phyloP scores from a whole-genome alignment of 1,140 invertebrate genomes.

The Drosophila kepulauana region DNA sequence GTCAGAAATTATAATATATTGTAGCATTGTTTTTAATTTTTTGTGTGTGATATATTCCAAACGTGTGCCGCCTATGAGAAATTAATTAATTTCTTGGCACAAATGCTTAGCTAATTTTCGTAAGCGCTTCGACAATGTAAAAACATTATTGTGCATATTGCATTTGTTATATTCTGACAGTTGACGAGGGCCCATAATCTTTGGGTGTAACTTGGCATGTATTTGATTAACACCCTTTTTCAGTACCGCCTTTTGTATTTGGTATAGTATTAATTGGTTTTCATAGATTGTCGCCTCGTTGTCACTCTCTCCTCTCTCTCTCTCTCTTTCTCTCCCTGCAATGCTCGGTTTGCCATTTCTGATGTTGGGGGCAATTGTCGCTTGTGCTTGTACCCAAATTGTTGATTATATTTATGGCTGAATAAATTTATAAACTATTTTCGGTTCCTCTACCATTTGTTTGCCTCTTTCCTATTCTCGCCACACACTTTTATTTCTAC shows the following conservation, averaged over 20 bases:
- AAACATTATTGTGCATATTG: slow-evolving; percentile 4
- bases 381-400: neutral
- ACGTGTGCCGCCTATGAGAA: slow-evolving; percentile 5
- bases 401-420: slow-evolving; percentile 55
- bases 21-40: slow-evolving; percentile 4
- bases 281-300: slow-evolving; percentile 30
- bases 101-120: slow-evolving; percentile 34
- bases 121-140: slow-evolving; percentile 27
- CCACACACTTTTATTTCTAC: slow-evolving; percentile 49
- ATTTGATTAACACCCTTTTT: slow-evolving; percentile 69
- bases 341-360: neutral
- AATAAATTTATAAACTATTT: slow-evolving; percentile 58
- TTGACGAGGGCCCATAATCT: slow-evolving; percentile 31
- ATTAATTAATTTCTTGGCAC: slow-evolving; percentile 80
- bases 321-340: neutral
- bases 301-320: too few species aligned
- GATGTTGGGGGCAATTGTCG: neutral
- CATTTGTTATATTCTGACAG: slow-evolving; percentile 52
- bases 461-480: slow-evolving; percentile 29
- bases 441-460: slow-evolving; percentile 42
- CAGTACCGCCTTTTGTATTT: slow-evolving; percentile 41
- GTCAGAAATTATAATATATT: slow-evolving; percentile 10
- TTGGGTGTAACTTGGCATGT: slow-evolving; percentile 14
- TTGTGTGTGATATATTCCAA: neutral
- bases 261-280: slow-evolving; percentile 68